Evolutionary conservation across 92 coral and sea anemone species (phyloP).

Genomic region (Chrysogorgia sp.): DNA sequence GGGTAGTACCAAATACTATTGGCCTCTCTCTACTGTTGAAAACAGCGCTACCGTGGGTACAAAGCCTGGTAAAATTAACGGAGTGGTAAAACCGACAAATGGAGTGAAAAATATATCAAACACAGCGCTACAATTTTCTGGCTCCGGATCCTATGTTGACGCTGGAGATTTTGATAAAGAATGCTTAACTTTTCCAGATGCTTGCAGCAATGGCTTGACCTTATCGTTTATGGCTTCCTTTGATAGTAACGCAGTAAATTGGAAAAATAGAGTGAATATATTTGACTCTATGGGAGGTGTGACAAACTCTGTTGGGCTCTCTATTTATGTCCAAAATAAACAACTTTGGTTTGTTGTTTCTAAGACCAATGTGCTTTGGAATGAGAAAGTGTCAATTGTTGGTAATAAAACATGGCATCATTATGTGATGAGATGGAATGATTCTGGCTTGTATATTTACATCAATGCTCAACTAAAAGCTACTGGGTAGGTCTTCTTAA

Average conservation of each 20-base stretch:
- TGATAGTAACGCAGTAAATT: conserved; percentile 62
- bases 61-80: conserved; percentile 60
- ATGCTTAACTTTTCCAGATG: conserved; percentile 70
- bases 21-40: conserved; percentile 77
- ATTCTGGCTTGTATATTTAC: conserved; percentile 7
- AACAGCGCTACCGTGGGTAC: conserved; percentile 75
- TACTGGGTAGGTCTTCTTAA: conserved; percentile 11
- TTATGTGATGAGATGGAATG: conserved; percentile 75
- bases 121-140: conserved; percentile 57
- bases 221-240: conserved; percentile 76
- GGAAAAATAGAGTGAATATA: conserved; percentile 67
- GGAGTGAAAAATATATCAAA: conserved; percentile 56
- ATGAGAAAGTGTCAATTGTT: conserved; percentile 41
- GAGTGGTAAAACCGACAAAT: conserved; percentile 63
- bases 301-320: conserved; percentile 69
- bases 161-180: conserved; percentile 58
- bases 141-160: conserved; percentile 61
- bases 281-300: conserved; percentile 63
- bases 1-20: conserved; percentile 80
- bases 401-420: conserved; percentile 79
- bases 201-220: conserved; percentile 70
- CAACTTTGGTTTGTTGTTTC: conserved; percentile 65
- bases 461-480: conserved; percentile 20
- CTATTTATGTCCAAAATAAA: conserved; percentile 63
- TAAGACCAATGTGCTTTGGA: conserved; percentile 51